phyloP scores from a whole-genome alignment of 2,113 vertebrate species.

The Oceanodroma tethys region DNA sequence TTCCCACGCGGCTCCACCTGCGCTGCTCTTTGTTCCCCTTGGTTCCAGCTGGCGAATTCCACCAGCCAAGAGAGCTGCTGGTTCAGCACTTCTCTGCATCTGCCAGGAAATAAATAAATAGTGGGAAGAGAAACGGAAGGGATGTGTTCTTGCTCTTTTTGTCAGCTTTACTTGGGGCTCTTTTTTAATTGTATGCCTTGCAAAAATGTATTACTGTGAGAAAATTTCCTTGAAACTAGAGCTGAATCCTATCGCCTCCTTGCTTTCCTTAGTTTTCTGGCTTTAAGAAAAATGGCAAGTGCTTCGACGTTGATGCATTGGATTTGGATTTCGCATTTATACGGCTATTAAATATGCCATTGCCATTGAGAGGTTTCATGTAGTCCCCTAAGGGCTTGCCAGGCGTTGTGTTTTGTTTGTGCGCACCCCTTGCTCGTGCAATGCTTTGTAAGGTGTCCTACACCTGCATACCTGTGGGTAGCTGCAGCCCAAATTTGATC shows the following conservation, averaged over 20 bases:
- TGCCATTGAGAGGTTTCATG: neutral
- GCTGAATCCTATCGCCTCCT: neutral
- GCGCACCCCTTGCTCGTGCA: fast-evolving
- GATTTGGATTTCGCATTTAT: neutral
- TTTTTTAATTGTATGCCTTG: neutral
- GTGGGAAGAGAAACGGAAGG: constrained; percentile 38
- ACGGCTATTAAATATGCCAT: neutral
- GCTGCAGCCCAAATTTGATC: neutral
- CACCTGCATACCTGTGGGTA: neutral
- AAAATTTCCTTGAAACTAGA: neutral
- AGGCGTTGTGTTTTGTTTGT: neutral
- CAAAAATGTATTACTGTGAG: neutral
- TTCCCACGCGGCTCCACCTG: constrained; percentile 29
- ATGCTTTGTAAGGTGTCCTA: neutral
- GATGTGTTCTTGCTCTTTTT: constrained; percentile 33
- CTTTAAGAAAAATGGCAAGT: neutral
- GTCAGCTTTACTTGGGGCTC: constrained; percentile 6
- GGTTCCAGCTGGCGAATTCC: constrained; percentile 44
- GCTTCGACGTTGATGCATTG: neutral
- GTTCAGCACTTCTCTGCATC: constrained; percentile 49
- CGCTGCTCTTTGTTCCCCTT: constrained; percentile 23
- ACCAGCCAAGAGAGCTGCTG: constrained; percentile 57
- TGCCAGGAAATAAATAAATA: constrained; percentile 64
- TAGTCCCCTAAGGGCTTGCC: neutral
- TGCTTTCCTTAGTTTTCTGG: neutral